Evolutionary conservation across 1,140 invertebrate genomes (phyloP), one percentile per base, ranked within the genome.

Genomic region (Heliconius himera): DNA sequence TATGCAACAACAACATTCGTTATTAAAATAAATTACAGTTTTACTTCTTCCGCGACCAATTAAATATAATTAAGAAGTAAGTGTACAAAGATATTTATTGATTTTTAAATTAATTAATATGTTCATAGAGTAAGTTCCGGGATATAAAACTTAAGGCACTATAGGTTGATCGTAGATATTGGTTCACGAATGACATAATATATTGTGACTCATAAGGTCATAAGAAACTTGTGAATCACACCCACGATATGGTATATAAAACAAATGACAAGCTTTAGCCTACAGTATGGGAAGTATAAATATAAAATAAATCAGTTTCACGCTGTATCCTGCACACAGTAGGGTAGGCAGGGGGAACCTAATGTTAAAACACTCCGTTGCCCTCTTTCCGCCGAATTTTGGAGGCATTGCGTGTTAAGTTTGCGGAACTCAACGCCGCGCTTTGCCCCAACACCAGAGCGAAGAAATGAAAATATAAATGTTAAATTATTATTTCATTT

Each of bases 1-100:
- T 77, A 80, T 77, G 76, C 79, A 76, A 81, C 75, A 81, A 77
- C 75, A 77, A 77, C 2, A 36, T 72, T 79, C 4, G 2, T 72
- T 72, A 66, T 29, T 66, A 66, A 22, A 66, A 13, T 66, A 29
- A 22, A 66, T 66, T 29, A 13, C 26, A 29, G 11, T 66, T 66
- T 66, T 66, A 66, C 26, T 66, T 66, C 60, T 66, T 66, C 60
- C 60, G 26, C 26, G 60, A 3, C 22, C 29, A 29, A 60, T 22
- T 60, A 60, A 60, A 60, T 60, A 3, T 60, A 60, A 22, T 60
- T 66, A 26, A 66, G 11, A 29, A 56, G 8, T 56, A 56, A 11
- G n/a, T 56, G n/a, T 18, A n/a, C 8, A 56, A 56, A 9, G 8
- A 22, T 51, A 22, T 56, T 56, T 22, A n/a, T 56, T 56, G n/a